Evolutionary conservation across 1,140 invertebrate genomes (phyloP).

Genomic region (Cheumatopsyche charites): DNA sequence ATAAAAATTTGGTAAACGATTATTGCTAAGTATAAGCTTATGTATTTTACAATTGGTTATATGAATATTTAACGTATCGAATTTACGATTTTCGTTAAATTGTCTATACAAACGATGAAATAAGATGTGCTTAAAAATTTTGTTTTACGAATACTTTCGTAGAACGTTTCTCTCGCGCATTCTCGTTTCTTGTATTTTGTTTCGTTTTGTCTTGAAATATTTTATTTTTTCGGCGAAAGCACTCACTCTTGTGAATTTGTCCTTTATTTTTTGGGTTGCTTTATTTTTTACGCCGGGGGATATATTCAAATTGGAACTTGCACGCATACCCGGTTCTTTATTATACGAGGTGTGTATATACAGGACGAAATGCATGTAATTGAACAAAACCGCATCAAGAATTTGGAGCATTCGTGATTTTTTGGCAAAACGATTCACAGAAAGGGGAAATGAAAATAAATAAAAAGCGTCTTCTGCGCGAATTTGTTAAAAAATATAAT

Average conservation of each 20-base stretch:
- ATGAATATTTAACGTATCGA: too few species aligned
- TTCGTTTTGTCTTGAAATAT: neutral
- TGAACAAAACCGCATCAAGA: constrained; percentile 36
- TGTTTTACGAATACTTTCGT: neutral
- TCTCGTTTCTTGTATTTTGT: constrained; percentile 1
- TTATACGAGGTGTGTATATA: constrained; percentile 30
- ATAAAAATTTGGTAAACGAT: too few species aligned
- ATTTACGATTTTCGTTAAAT: too few species aligned
- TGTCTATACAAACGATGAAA: too few species aligned
- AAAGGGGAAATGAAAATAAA: too few species aligned
- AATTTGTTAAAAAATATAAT: too few species aligned
- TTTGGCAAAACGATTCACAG: neutral
- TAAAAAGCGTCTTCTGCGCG: too few species aligned
- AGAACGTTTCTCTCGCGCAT: constrained; percentile 13
- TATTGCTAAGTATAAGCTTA: too few species aligned
- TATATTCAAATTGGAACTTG: constrained; percentile 46
- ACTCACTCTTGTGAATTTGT: neutral
- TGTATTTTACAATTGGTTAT: too few species aligned
- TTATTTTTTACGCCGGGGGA: constrained; percentile 6
- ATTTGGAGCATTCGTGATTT: constrained; percentile 31
- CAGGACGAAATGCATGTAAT: constrained; percentile 31
- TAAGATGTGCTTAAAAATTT: too few species aligned
- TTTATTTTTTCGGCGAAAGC: neutral
- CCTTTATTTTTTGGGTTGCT: neutral
- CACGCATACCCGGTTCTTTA: constrained; percentile 36